Evolutionary conservation across 1,140 invertebrate species (phyloP).

Genomic region (Orchestia grillus): DNA sequence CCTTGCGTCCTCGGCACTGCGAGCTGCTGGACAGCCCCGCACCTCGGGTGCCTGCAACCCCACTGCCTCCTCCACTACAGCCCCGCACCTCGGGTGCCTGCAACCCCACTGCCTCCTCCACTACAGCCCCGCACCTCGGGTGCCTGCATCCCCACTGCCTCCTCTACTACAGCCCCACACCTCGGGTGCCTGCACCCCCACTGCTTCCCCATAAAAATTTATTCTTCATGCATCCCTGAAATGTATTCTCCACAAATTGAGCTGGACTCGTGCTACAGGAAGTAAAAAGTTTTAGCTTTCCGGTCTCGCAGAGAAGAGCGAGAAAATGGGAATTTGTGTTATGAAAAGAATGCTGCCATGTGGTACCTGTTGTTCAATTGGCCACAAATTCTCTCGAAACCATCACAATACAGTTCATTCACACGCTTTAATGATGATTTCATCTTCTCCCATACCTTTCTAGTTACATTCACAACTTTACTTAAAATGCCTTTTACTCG

Average conservation of each 20-base stretch:
- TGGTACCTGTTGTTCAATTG: neutral
- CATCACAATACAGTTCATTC: neutral
- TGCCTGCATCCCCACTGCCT: neutral
- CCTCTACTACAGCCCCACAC: neutral
- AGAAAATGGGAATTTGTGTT: neutral
- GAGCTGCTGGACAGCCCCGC: neutral
- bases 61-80: neutral
- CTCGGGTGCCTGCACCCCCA: neutral
- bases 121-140: too few species aligned
- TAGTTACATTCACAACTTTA: neutral
- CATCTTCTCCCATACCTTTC: neutral
- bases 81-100: neutral
- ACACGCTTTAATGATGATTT: neutral
- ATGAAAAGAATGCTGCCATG: neutral
- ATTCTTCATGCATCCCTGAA: neutral
- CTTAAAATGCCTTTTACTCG: neutral
- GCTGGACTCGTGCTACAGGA: neutral
- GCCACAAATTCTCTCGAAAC: neutral
- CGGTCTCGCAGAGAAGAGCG: neutral
- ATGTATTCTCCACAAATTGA: neutral
- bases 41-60: neutral
- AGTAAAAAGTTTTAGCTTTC: neutral
- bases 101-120: neutral
- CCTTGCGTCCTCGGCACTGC: neutral
- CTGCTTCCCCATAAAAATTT: neutral